Evolutionary conservation across 2,797 vertebrate species (phyloP).

Genomic region (Fringilla coelebs): DNA sequence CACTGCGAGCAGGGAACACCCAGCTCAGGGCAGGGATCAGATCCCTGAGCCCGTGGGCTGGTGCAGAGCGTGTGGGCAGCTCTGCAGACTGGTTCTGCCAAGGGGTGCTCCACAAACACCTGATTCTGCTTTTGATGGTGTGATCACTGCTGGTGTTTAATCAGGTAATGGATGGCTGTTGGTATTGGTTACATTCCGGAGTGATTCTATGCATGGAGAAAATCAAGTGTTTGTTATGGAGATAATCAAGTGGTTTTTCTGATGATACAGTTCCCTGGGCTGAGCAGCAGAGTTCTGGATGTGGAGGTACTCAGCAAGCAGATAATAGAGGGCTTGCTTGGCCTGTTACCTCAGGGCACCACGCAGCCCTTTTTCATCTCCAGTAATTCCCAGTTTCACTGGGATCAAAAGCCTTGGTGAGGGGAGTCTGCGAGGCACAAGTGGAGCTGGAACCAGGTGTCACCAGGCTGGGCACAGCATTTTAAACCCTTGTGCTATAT

Average conservation of each 20-base stretch:
- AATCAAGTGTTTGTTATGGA: not conserved
- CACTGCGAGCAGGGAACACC: not conserved
- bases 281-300: not conserved
- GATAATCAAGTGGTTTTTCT: not conserved
- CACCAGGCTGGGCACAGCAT: not conserved
- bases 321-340: not conserved
- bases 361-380: not conserved
- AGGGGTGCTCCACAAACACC: not conserved
- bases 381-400: not conserved
- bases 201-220: not conserved
- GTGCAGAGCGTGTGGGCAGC: not conserved
- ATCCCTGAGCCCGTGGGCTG: not conserved
- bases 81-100: not conserved
- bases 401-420: not conserved
- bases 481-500: not conserved
- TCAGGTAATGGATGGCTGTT: not conserved
- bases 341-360: not conserved
- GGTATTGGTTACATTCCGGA: not conserved
- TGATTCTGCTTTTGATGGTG: not conserved
- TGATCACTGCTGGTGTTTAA: not conserved
- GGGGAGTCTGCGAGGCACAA: fast-evolving
- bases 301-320: not conserved
- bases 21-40: not conserved
- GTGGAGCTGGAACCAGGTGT: not conserved
- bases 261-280: not conserved